Percentiles rank a stretch among this genome's conserved stretches.
phyloP scores from a whole-genome alignment of 30 jellyfish, hydroid and myxozoan genomes.

The Turritopsis dohrnii region DNA sequence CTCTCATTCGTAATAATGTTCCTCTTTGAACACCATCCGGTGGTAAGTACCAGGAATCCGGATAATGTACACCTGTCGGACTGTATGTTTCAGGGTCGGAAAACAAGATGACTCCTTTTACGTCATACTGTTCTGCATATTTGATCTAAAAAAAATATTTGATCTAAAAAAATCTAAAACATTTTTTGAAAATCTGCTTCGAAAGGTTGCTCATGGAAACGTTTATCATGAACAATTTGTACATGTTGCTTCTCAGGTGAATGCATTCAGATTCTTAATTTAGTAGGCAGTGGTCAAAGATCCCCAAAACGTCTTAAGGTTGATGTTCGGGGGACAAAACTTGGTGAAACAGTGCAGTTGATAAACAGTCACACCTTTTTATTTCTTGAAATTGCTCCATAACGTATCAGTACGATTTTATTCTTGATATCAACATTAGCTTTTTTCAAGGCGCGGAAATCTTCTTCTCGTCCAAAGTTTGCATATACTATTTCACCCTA shows the following conservation, averaged over 20 bases:
- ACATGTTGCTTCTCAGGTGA: neutral
- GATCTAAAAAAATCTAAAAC: too few relatives aligned
- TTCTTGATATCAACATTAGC: conserved; percentile 54
- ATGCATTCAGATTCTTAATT: too few relatives aligned
- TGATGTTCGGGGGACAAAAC: neutral
- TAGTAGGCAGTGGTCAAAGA: neutral
- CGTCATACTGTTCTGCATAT: conserved; percentile 58
- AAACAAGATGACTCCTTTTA: conserved; percentile 61
- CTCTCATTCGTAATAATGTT: conserved; percentile 68
- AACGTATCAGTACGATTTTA: conserved; percentile 65
- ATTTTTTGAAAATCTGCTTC: neutral
- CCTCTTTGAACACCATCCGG: conserved; percentile 95
- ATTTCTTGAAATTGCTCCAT: conserved; percentile 73
- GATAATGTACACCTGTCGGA: conserved; percentile 74
- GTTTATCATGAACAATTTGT: too few relatives aligned
- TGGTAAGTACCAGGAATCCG: conserved; percentile 93
- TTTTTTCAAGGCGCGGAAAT: conserved; percentile 53
- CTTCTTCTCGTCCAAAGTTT: conserved; percentile 74
- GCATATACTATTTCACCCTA: conserved; percentile 96
- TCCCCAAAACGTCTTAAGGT: neutral
- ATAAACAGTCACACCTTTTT: conserved; percentile 56
- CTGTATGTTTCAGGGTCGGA: conserved; percentile 88
- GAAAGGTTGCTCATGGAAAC: too few relatives aligned
- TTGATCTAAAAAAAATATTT: conserved; percentile 64
- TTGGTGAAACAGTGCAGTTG: neutral